These are phyloP conservation scores for Incurvaria masculella DNA, from an alignment of 2,888 invertebrate species.

Conservation along the genomic window DNA sequence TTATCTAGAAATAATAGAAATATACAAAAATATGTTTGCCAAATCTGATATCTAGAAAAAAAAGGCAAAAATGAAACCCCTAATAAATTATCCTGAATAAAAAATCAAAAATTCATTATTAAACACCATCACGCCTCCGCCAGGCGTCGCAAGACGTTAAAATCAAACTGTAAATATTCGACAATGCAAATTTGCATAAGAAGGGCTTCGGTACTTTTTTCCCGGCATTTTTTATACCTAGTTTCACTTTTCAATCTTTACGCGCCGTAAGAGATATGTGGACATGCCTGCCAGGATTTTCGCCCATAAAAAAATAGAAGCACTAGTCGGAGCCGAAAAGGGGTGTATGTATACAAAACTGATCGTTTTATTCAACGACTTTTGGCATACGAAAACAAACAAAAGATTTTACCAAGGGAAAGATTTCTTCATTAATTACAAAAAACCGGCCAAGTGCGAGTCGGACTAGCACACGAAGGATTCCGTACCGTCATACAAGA, in stretches of 20 bases:
- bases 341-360: too few species aligned
- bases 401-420: too few species aligned
- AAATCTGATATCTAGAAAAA: background rate
- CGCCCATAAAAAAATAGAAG: too few species aligned
- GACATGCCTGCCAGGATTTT: constrained; percentile 16
- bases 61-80: constrained; percentile 21
- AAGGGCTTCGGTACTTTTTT: constrained; percentile 27
- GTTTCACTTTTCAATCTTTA: constrained; percentile 31
- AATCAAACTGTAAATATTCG: constrained; percentile 43
- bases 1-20: too few species aligned
- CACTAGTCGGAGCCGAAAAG: too few species aligned
- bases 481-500: too few species aligned
- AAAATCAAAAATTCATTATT: constrained; percentile 41
- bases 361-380: too few species aligned
- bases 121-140: constrained; percentile 29
- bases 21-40: too few species aligned
- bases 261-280: constrained; percentile 19
- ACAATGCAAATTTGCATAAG: constrained; percentile 41
- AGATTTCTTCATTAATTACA: too few species aligned
- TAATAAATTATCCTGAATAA: constrained; percentile 42
- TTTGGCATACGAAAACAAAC: too few species aligned
- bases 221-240: constrained; percentile 21
- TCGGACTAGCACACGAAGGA: too few species aligned
- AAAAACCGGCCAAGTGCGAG: too few species aligned
- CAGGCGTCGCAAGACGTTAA: constrained; percentile 31